These are phyloP conservation scores for Contarinia nasturtii DNA, from an alignment of 1,140 invertebrate species.

Conservation along the genomic window DNA sequence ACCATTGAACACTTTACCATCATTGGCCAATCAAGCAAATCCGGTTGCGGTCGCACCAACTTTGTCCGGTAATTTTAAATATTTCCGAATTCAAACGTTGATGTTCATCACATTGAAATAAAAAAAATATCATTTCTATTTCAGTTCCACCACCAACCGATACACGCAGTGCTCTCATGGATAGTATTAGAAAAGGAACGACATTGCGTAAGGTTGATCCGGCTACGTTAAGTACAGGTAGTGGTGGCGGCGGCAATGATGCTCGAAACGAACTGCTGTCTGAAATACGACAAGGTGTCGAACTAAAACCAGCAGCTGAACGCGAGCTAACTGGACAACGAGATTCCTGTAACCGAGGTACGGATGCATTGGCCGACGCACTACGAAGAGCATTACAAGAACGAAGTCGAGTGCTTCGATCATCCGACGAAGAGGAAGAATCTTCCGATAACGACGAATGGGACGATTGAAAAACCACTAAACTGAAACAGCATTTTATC, in stretches of 20 bases:
- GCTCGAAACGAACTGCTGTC: constrained; percentile 50
- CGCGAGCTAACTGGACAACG: constrained; percentile 13
- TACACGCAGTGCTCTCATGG: constrained; percentile 47
- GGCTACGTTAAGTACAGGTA: constrained; percentile 17
- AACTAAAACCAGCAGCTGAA: constrained; percentile 38
- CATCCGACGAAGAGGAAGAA: constrained; percentile 18
- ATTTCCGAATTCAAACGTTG: too few species aligned
- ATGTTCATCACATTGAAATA: constrained; percentile 9
- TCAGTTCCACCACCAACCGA: constrained; percentile 23
- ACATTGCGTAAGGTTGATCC: constrained; percentile 39
- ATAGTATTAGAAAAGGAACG: constrained; percentile 52
- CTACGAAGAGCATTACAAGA: constrained; percentile 15
- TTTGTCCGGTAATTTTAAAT: constrained; percentile 40
- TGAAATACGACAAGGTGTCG: constrained; percentile 60
- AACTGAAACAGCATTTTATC: too few species aligned
- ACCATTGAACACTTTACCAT: constrained; percentile 16
- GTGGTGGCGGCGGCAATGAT: constrained; percentile 17
- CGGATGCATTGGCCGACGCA: constrained; percentile 19
- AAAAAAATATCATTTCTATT: constrained; percentile 5
- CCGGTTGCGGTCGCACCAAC: constrained; percentile 23
- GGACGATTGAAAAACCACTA: constrained; percentile 7
- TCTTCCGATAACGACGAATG: constrained; percentile 20
- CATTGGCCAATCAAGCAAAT: constrained; percentile 9
- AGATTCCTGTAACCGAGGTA: constrained; percentile 12
- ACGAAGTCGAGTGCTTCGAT: constrained; percentile 16